Conservation (phyloP, 2,113 vertebrate genomes). For the Coreoperca whiteheadi region DNA sequence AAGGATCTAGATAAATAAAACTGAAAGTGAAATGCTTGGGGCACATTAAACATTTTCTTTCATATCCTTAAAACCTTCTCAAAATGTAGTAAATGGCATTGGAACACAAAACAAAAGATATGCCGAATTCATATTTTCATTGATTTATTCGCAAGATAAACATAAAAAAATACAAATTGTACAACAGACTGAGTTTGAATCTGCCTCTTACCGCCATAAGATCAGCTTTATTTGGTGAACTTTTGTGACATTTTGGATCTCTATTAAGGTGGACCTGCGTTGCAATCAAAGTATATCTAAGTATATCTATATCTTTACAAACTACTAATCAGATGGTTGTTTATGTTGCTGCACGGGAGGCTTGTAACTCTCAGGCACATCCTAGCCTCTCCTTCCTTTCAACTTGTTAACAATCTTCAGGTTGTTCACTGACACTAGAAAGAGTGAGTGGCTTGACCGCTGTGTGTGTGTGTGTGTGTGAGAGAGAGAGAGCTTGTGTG, state of each 20-base stretch:
- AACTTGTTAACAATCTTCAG: constrained; percentile 83
- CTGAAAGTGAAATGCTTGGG: constrained; percentile 17
- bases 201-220: neutral
- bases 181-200: neutral
- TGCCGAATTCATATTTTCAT: neutral
- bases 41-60: constrained; percentile 22
- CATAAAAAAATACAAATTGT: neutral
- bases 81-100: neutral
- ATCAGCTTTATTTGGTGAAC: constrained; percentile 3
- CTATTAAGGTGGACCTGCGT: neutral
- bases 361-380: constrained; percentile 56
- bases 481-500: too few species aligned
- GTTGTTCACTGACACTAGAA: constrained; percentile 74
- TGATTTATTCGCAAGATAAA: constrained; percentile 2
- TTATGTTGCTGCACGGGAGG: constrained; percentile 72
- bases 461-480: constrained; percentile 4
- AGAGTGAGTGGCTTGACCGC: constrained; percentile 38
- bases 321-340: constrained; percentile 34
- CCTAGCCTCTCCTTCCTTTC: constrained; percentile 82
- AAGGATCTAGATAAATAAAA: neutral
- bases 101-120: neutral
- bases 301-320: too few species aligned
- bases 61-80: neutral
- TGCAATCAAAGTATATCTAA: constrained; percentile 21
- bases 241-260: neutral